Conservation (phyloP, 2,113 vertebrate genomes). For the Glaucomys volans region DNA sequence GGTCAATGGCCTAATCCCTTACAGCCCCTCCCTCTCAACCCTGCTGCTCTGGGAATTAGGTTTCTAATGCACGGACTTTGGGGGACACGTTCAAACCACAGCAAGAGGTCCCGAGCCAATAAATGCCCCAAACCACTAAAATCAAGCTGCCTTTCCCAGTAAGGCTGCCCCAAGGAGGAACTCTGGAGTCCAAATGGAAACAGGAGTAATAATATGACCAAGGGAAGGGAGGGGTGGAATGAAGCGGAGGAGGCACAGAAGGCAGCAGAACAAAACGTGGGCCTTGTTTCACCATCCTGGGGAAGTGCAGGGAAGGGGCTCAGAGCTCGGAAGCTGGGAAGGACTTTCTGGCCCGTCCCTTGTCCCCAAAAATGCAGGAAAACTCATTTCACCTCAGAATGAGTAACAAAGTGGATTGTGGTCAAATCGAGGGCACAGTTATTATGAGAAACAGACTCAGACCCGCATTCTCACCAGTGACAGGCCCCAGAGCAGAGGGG, state of each 20-base stretch:
- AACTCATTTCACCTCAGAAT: slow-evolving; percentile 63
- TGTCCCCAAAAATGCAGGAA: slow-evolving; percentile 15
- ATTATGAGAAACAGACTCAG: slow-evolving; percentile 40
- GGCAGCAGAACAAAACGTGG: neutral
- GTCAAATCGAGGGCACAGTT: slow-evolving; percentile 38
- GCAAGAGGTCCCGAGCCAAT: neutral
- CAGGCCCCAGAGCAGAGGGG: slow-evolving; percentile 51
- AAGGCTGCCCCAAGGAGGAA: neutral
- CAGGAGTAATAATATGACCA: too few relatives aligned
- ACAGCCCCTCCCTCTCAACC: too few relatives aligned
- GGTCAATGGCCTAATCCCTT: too few relatives aligned
- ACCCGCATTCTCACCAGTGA: slow-evolving; percentile 54
- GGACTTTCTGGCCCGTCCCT: neutral
- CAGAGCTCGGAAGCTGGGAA: neutral
- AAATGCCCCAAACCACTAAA: neutral
- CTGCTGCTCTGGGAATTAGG: too few relatives aligned
- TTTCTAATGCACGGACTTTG: neutral
- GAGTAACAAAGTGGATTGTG: slow-evolving; percentile 56
- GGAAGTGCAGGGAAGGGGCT: neutral
- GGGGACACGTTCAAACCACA: neutral
- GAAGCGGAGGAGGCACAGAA: neutral
- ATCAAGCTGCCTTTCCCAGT: neutral
- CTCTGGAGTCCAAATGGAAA: neutral
- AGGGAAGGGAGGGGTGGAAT: neutral
- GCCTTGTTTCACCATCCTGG: neutral